phyloP scores from a whole-genome alignment of 2,113 vertebrate genomes.

The Apteryx mantelli region DNA sequence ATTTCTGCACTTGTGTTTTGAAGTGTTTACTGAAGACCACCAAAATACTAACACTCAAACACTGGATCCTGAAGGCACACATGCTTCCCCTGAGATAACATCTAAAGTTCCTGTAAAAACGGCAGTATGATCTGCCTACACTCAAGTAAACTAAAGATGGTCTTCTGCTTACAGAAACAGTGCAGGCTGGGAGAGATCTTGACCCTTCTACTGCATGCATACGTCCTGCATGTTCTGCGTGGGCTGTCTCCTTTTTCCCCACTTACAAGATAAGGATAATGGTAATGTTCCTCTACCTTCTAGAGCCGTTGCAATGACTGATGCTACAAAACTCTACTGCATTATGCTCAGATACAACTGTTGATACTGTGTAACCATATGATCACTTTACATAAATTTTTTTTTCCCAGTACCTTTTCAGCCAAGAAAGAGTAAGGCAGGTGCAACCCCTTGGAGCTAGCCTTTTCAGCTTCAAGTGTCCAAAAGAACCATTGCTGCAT shows the following conservation, averaged over 20 bases:
- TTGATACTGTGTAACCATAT: background rate
- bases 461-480: background rate
- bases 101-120: background rate
- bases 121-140: background rate
- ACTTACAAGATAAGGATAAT: background rate
- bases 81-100: background rate
- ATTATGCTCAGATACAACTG: background rate
- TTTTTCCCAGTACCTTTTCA: background rate
- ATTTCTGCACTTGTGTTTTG: background rate
- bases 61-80: background rate
- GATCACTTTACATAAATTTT: background rate
- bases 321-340: background rate
- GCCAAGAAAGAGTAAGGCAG: background rate
- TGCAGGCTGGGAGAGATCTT: background rate
- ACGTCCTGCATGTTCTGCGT: background rate
- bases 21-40: background rate
- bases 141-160: background rate
- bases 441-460: background rate
- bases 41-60: background rate
- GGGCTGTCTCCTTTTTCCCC: background rate
- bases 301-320: background rate
- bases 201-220: background rate
- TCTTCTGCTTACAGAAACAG: background rate
- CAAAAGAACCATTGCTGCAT: background rate
- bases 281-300: background rate